Evolutionary conservation across 2,113 vertebrate species (phyloP), one percentile per base, ranked within the genome.

Genomic region (Diglossa brunneiventris): DNA sequence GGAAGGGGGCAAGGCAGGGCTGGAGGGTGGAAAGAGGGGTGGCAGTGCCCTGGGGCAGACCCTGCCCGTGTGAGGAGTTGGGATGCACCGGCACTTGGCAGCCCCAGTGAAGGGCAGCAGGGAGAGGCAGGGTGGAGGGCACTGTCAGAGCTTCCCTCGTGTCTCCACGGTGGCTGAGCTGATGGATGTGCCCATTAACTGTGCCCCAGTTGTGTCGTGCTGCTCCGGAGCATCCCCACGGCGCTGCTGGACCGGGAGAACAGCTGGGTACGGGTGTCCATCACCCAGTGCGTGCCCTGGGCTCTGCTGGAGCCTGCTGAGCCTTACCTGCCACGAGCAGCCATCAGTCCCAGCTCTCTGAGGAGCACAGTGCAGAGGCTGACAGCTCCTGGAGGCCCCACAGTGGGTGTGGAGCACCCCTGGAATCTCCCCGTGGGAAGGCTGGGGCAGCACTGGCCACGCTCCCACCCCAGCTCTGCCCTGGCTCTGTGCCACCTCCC

Each of bases 31-130:
- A 6, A 17, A 37, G 69, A 28, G 49, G 59, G 30, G 33, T 30
- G 6, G 20, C 14, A 61, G 63, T 7, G 37, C 39, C 53, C 8
- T 3, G 27, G 63, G 53, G 49, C 73, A 37, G 68, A 37, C 23
- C 41, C 8, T 8, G 41, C 59, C 13, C 1, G 37, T 10, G 39
- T 12, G 61, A 3, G 2, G 84, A 20, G 10, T 0, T 7, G 89
- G 83, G 86, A 26, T 15, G 87, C 1, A 1, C 5, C 1, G 23
- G 73, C 1, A 2, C 15, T 56, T 0, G 10, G 76, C 2, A 0
- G 81, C 16, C 30, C 14, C 7, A 35, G 2, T 14, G 94, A 89
- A 68, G 88, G 92, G 73, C 68, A 49, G 81, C 15, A 13, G 77
- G 74, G 50, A 77, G 68, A 77, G 41, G 62, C 33, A 11, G 0